Evolutionary conservation across 2,113 vertebrate species (phyloP).

Genomic region (Coptodon rendalli): DNA sequence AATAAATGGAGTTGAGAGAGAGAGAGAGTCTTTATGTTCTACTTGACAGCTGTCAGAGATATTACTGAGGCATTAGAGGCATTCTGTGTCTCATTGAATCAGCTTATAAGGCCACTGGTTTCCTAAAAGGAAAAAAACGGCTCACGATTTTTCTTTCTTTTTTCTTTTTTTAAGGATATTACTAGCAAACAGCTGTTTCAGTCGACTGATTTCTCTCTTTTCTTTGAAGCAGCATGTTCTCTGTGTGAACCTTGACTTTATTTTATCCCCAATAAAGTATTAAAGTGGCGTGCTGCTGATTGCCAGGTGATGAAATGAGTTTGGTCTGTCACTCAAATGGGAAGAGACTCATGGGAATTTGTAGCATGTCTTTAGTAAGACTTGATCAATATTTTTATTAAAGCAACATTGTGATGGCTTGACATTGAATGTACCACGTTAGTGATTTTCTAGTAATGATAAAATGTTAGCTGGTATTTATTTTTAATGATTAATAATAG

Average conservation of each 20-base stretch:
- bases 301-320: background rate
- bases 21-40: background rate
- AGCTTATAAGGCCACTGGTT: conserved; percentile 23
- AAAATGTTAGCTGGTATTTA: background rate
- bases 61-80: conserved; percentile 1
- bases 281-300: background rate
- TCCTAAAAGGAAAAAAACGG: conserved; percentile 24
- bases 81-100: conserved; percentile 23
- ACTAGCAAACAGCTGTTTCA: conserved; percentile 36
- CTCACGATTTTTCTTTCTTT: background rate
- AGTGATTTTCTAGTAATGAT: background rate
- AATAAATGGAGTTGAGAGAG: background rate
- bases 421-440: background rate
- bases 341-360: background rate
- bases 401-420: background rate
- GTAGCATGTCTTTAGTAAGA: background rate
- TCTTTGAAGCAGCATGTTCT: background rate
- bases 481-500: background rate
- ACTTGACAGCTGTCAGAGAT: conserved; percentile 37
- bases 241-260: conserved; percentile 14
- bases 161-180: background rate
- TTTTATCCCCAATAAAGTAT: background rate
- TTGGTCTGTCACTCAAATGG: background rate
- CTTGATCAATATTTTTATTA: conserved; percentile 3
- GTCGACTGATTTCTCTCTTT: background rate